phyloP scores from a whole-genome alignment of 2,888 invertebrate species.

The Helicoverpa assulta region DNA sequence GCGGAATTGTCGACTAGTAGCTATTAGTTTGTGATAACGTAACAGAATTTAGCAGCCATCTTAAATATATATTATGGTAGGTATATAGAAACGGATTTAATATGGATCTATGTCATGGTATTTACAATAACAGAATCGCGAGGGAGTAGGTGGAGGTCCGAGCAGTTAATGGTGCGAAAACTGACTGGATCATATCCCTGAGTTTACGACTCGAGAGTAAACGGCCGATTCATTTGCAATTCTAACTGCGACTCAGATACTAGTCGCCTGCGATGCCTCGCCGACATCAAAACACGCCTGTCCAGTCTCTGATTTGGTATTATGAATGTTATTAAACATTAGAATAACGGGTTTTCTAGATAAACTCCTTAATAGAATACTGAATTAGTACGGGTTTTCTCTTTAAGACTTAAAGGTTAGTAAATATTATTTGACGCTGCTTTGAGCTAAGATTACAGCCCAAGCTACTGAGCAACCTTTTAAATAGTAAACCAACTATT shows the following conservation, averaged over 20 bases:
- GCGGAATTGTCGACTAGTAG: slow-evolving; percentile 24
- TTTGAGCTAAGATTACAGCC: background rate
- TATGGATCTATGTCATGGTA: slow-evolving; percentile 65
- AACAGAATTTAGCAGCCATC: slow-evolving; percentile 10
- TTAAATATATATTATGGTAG: slow-evolving; percentile 16
- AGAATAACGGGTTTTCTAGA: slow-evolving; percentile 49
- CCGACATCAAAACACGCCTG: slow-evolving; percentile 59
- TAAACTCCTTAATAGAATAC: slow-evolving; percentile 29
- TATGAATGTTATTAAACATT: slow-evolving; percentile 56
- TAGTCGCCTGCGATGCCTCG: slow-evolving; percentile 68
- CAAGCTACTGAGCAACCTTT: slow-evolving; percentile 8
- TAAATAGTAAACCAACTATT: slow-evolving; percentile 15
- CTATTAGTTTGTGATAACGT: slow-evolving; percentile 27
- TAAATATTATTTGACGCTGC: background rate
- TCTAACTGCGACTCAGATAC: slow-evolving; percentile 85
- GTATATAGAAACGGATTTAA: slow-evolving; percentile 27
- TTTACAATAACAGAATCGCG: slow-evolving; percentile 80
- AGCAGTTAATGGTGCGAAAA: slow-evolving; percentile 89
- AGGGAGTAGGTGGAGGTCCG: slow-evolving; percentile 82
- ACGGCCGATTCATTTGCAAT: slow-evolving; percentile 90
- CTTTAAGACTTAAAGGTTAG: slow-evolving; percentile 9
- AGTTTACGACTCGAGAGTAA: slow-evolving; percentile 88
- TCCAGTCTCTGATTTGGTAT: slow-evolving; percentile 58
- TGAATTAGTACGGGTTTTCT: slow-evolving; percentile 16
- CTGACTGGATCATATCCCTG: slow-evolving; percentile 89